These are phyloP conservation scores for Lophius americanus DNA, from an alignment of 2,797 vertebrate genomes.

Conservation along the genomic window DNA sequence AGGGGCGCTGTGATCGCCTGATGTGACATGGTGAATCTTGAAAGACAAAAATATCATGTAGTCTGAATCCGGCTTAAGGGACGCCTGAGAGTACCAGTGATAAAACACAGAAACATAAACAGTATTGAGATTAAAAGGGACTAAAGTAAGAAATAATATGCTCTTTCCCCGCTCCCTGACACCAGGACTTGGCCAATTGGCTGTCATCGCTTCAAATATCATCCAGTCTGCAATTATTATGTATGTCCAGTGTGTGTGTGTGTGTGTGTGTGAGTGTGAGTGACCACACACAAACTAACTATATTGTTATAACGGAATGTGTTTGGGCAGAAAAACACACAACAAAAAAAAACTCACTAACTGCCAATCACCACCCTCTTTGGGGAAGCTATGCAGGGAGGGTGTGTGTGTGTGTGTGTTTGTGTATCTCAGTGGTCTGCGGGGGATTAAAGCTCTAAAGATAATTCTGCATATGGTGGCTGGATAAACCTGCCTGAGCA, in stretches of 20 bases:
- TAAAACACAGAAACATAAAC: constrained; percentile 4
- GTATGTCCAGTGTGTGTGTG: no score
- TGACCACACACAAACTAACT: constrained; percentile 25
- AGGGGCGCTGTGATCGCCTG: no score
- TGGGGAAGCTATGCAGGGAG: constrained; percentile 42
- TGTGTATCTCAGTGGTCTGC: constrained; percentile 49
- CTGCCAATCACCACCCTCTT: constrained; percentile 54
- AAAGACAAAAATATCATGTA: no score
- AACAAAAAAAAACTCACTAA: constrained; percentile 39
- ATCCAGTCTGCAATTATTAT: constrained; percentile 1
- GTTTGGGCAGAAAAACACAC: constrained; percentile 31
- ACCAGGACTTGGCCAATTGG: constrained; percentile 2
- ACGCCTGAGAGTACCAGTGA: constrained; percentile 17
- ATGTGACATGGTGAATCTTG: no score
- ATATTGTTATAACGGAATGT: constrained; percentile 14
- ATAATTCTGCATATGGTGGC: constrained; percentile 85
- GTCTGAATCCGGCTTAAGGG: not conserved
- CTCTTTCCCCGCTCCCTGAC: not conserved
- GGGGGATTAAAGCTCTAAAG: constrained; percentile 79
- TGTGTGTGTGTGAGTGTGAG: not conserved
- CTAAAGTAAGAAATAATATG: constrained; percentile 16
- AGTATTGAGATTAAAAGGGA: constrained; percentile 1
- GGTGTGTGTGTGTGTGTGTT: constrained; percentile 34
- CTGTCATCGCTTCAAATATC: constrained; percentile 27
- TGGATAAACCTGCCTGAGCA: constrained; percentile 82